Conservation (phyloP, 2,797 vertebrate species). For the Pangasius larnaudii region DNA sequence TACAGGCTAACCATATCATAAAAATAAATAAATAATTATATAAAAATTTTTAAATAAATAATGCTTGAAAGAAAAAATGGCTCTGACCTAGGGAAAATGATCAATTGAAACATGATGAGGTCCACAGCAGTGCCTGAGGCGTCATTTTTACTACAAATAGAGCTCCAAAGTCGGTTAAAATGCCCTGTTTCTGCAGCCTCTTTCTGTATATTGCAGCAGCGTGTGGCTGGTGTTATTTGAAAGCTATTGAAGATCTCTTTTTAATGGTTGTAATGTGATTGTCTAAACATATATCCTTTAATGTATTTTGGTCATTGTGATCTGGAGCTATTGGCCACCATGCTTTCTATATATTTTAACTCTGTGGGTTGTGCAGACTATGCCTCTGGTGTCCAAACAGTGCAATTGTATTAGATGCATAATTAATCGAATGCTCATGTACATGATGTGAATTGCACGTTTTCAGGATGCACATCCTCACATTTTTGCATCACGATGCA, state of each 20-base stretch:
- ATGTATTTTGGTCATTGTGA: too few species aligned
- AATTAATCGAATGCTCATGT: neutral
- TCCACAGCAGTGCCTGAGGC: too few species aligned
- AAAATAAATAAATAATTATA: neutral
- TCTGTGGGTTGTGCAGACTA: neutral
- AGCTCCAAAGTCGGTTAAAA: constrained; percentile 13
- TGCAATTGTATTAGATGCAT: neutral
- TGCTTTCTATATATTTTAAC: neutral
- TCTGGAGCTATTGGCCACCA: neutral
- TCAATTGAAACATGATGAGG: neutral
- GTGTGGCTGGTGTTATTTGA: neutral
- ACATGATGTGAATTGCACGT: neutral
- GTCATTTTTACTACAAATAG: neutral
- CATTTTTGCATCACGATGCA: neutral
- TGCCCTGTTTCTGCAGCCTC: neutral
- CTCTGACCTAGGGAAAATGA: neutral
- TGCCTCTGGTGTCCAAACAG: neutral
- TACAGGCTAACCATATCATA: neutral
- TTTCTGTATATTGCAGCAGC: neutral
- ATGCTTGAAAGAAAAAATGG: neutral
- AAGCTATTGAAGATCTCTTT: neutral
- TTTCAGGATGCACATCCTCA: neutral
- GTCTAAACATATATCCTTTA: neutral
- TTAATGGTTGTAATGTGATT: neutral
- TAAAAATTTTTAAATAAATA: neutral